Evolutionary conservation across 2,888 invertebrate genomes (phyloP).

Genomic region (Celastrina argiolus): DNA sequence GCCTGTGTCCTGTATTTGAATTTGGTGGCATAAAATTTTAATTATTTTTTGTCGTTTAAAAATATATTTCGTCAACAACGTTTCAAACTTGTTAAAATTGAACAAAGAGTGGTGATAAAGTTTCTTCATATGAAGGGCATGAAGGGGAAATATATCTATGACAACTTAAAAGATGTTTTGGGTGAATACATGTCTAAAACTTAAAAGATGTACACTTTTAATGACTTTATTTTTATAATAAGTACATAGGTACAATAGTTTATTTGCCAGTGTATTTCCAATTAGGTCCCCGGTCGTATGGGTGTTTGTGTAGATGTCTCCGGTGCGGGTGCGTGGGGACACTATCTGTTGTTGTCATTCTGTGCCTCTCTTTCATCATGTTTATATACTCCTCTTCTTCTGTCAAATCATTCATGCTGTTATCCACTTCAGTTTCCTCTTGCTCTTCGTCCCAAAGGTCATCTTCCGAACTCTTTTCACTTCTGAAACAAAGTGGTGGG

Average conservation of each 20-base stretch:
- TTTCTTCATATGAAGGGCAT: too few species aligned
- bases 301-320: conserved; percentile 74
- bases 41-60: too few species aligned
- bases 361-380: conserved; percentile 35
- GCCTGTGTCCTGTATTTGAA: too few species aligned
- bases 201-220: neutral
- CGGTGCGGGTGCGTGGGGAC: conserved; percentile 53
- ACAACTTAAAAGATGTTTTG: too few species aligned
- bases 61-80: too few species aligned
- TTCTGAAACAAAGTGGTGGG: conserved; percentile 37
- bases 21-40: too few species aligned
- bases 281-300: conserved; percentile 67
- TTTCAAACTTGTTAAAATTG: too few species aligned
- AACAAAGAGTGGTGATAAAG: too few species aligned
- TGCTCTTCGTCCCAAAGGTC: conserved; percentile 54
- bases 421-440: conserved; percentile 50
- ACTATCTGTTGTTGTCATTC: conserved; percentile 42
- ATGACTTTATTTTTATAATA: conserved; percentile 9
- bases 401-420: conserved; percentile 57
- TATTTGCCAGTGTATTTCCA: conserved; percentile 25
- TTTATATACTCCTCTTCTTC: conserved; percentile 53
- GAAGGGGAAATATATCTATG: too few species aligned
- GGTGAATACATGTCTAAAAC: too few species aligned
- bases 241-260: conserved; percentile 7
- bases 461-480: conserved; percentile 50